A percentile compares a stretch with the other conserved stretches of the same genome.
Evolutionary conservation across 1,140 invertebrate species (phyloP).

Genomic region (Drosophila jambulina): DNA sequence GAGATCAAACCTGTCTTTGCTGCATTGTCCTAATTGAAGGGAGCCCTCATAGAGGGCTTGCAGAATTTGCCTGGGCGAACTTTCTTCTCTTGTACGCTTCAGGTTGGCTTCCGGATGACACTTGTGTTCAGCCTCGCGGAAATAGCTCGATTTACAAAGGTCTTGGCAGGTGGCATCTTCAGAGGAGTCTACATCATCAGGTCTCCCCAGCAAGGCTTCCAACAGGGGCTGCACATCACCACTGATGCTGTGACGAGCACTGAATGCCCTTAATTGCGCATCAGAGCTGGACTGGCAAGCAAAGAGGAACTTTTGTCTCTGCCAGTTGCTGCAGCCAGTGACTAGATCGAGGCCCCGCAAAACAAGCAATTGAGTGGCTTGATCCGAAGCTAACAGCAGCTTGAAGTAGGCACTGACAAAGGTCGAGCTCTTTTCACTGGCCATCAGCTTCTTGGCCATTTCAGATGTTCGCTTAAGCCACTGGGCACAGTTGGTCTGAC

Average conservation of each 20-base stretch:
- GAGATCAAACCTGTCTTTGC: conserved; percentile 10
- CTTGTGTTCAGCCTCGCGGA: not conserved
- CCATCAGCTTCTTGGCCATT: conserved; percentile 22
- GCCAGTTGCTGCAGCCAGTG: conserved; percentile 32
- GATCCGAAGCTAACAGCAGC: conserved; percentile 4
- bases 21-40: conserved; percentile 1
- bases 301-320: conserved; percentile 48
- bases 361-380: conserved; percentile 22
- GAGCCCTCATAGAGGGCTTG: conserved; percentile 23
- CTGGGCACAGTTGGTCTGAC: not conserved
- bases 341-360: conserved; percentile 20
- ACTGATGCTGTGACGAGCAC: conserved; percentile 2
- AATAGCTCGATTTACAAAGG: not conserved
- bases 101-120: not conserved
- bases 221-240: conserved; percentile 9
- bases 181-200: no score
- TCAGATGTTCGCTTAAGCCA: conserved; percentile 29
- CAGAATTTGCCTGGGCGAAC: conserved; percentile 30
- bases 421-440: not conserved
- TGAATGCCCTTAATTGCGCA: conserved; percentile 39
- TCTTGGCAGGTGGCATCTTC: not conserved
- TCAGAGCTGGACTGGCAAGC: conserved; percentile 21
- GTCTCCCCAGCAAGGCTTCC: not conserved
- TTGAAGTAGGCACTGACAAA: conserved; percentile 47
- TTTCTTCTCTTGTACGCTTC: conserved; percentile 19